A percentile compares a stretch with the other conserved stretches of the same genome.
These are phyloP conservation scores for Helicoverpa assulta DNA, from an alignment of 2,888 invertebrate species.

Conservation along the genomic window DNA sequence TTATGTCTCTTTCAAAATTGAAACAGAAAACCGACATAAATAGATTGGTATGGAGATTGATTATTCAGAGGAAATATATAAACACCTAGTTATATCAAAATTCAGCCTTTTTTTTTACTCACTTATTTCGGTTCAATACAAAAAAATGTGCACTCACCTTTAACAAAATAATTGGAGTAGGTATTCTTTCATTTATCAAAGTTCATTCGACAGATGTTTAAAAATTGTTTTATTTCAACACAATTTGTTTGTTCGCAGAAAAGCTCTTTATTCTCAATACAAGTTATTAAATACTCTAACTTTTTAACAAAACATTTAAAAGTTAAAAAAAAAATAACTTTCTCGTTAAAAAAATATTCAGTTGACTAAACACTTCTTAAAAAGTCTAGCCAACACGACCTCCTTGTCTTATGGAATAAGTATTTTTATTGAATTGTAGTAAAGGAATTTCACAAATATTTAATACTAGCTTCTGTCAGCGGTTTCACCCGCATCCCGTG, in stretches of 20 bases:
- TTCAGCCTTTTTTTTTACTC: no score
- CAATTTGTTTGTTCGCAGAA: constrained; percentile 25
- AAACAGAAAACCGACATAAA: no score
- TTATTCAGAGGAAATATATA: no score
- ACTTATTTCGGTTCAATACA: neutral
- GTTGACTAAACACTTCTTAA: neutral
- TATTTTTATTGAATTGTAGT: no score
- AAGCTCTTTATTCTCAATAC: neutral
- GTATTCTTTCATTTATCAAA: constrained; percentile 6
- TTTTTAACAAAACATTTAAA: neutral
- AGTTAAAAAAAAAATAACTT: neutral
- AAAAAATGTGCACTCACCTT: neutral
- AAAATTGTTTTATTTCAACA: neutral
- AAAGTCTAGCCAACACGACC: neutral
- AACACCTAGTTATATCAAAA: no score
- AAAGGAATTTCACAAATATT: no score
- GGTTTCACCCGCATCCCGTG: no score
- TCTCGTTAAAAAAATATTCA: neutral
- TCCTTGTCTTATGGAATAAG: no score
- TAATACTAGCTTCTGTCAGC: no score
- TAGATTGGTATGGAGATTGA: no score
- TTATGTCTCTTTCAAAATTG: no score
- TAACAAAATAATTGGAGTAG: constrained; percentile 19
- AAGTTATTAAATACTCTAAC: constrained; percentile 4
- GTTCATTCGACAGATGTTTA: constrained; percentile 30